These are phyloP conservation scores for Philopedon plagiatum DNA, from an alignment of 2,888 invertebrate species.

Conservation along the genomic window DNA sequence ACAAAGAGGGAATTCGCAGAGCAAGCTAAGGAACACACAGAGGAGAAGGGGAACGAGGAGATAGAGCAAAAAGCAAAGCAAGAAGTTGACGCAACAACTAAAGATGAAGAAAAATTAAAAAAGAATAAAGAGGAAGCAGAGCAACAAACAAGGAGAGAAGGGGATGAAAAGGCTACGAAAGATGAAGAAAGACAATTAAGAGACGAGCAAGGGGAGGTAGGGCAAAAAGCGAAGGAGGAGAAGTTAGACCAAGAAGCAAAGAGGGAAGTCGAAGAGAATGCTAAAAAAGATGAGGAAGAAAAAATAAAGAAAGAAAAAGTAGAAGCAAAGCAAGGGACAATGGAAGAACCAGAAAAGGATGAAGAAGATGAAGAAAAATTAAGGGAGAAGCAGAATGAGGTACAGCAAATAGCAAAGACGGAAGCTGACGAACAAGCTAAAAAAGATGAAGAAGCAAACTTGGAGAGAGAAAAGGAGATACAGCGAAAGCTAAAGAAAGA, in stretches of 20 bases:
- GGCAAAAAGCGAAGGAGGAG: constrained; percentile 31
- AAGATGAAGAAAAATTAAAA: constrained; percentile 25
- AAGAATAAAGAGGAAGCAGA: constrained; percentile 51
- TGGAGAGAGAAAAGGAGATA: constrained; percentile 12
- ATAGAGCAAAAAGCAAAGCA: constrained; percentile 38
- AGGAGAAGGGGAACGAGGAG: constrained; percentile 39
- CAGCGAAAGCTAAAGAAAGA: constrained; percentile 26
- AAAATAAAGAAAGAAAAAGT: constrained; percentile 43
- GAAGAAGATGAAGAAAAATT: constrained; percentile 43
- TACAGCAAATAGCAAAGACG: constrained; percentile 49
- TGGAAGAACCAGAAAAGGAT: constrained; percentile 48
- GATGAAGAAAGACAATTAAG: constrained; percentile 37
- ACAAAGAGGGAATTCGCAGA: too few species aligned
- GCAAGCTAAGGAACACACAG: too few species aligned
- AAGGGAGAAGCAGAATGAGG: constrained; percentile 49
- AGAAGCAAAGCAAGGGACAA: constrained; percentile 38
- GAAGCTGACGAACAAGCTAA: constrained; percentile 30
- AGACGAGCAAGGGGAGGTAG: constrained; percentile 41
- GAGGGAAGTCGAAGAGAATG: constrained; percentile 52
- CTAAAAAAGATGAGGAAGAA: constrained; percentile 48
- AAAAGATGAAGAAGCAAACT: constrained; percentile 25
- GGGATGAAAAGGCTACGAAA: constrained; percentile 42
- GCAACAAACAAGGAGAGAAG: constrained; percentile 38
- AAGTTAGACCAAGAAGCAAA: constrained; percentile 25
- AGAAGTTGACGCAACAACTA: constrained; percentile 50